Base-by-base conservation (phyloP, 2,888 invertebrate species). In the Ophion slaviceki region DNA sequence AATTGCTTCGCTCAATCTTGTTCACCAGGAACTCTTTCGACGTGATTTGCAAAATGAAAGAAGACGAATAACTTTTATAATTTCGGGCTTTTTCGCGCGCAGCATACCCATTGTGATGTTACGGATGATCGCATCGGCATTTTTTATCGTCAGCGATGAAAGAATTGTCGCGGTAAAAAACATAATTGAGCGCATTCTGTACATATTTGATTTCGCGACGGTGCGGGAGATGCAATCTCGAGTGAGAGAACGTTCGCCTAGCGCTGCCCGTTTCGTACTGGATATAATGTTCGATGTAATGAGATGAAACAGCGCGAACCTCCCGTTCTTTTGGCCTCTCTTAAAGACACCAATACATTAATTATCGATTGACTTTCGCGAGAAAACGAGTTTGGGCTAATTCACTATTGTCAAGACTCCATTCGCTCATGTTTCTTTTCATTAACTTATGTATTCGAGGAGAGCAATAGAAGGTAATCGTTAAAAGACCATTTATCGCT, bases 351-450 rank as follows among this genome's bases (percentile, higher is more conserved):
- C 86, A 59, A 36, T 85, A 89, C 90, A 90, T 91, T 89, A 89
- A 90, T 89, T 91, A 45, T 28, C 88, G 87, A 90, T 91, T 82
- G 89, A 88, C 91, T 91, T 90, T 91, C 91, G 82, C 84, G 89
- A 90, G 90, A 91, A 91, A 91, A 90, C 66, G 17, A 61, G 74
- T 47, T 78, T 40, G 17, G 17, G 32, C 32, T 32, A 66, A 78
- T 67, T 45, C 14, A 45, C 5, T 67, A 45, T 67, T 57, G 8
- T 53, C 7, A n/a, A 36, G 32, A 28, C 57, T 47, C 32, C 20
- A 45, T 36, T 70, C 68, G 8, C 57, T 57, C 5, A 40, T 11
- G 7, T n/a, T 32, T 20, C 14, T 53, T 66, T 57, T 10, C 10
- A 8, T n/a, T 1, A 47, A 7, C 40, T 40, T 67, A 14, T 53